A percentile compares a stretch with the other conserved stretches of the same genome.
These are phyloP conservation scores for Laspeyria flexula DNA, from an alignment of 2,888 invertebrate species.

Conservation along the genomic window DNA sequence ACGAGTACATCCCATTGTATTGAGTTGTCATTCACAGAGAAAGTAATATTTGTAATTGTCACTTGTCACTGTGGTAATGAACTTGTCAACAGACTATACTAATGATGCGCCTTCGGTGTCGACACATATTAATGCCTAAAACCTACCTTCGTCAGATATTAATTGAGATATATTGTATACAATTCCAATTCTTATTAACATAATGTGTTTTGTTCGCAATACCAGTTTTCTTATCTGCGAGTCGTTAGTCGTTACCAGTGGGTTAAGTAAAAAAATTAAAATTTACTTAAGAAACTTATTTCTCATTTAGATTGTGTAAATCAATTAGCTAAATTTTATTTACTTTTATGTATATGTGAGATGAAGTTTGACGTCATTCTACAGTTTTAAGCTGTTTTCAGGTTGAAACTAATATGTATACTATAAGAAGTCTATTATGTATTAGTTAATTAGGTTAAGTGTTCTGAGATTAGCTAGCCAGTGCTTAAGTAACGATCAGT, in stretches of 20 bases:
- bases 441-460: constrained; percentile 9
- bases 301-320: no score
- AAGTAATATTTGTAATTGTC: not conserved
- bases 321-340: no score
- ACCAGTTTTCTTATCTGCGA: not conserved
- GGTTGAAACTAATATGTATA: not conserved
- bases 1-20: no score
- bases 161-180: not conserved
- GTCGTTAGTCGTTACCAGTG: no score
- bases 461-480: constrained; percentile 13
- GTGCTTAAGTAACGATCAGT: constrained; percentile 26
- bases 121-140: no score
- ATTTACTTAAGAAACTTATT: no score
- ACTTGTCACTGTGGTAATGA: not conserved
- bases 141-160: not conserved
- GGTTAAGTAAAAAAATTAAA: no score
- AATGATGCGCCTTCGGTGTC: not conserved
- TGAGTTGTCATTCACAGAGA: not conserved
- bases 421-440: not conserved
- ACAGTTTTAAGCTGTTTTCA: no score
- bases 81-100: not conserved
- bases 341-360: no score
- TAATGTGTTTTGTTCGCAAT: not conserved
- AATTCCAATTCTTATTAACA: not conserved
- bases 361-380: no score